phyloP scores from a whole-genome alignment of 2,113 vertebrate species.

The Poicephalus meyeri region DNA sequence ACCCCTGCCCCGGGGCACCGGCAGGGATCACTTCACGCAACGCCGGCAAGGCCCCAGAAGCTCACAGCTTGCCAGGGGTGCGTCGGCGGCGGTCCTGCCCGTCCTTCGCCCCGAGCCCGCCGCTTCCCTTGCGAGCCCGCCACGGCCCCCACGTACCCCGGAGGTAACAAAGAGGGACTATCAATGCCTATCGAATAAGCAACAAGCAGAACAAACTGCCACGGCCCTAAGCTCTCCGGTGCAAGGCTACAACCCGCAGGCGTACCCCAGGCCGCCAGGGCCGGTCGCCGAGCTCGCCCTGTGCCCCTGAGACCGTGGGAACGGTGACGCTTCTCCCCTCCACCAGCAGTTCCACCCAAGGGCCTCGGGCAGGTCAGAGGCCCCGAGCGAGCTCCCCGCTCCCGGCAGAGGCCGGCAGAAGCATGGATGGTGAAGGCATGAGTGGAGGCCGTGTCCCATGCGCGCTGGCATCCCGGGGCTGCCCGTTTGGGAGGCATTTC shows the following conservation, averaged over 20 bases:
- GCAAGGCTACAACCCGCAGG: neutral
- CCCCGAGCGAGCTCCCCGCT: fast-evolving
- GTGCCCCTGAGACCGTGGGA: neutral
- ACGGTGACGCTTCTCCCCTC: neutral
- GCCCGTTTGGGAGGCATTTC: neutral
- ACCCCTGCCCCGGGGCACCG: neutral
- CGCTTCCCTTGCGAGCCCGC: neutral
- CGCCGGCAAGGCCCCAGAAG: neutral
- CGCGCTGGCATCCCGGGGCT: neutral
- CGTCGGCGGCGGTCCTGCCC: neutral
- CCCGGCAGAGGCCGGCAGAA: neutral
- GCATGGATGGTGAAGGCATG: too few species aligned
- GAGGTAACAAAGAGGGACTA: neutral
- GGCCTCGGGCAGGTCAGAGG: neutral
- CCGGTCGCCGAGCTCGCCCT: too few species aligned
- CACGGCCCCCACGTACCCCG: neutral
- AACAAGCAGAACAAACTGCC: neutral
- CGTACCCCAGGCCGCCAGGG: neutral
- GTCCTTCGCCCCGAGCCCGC: neutral
- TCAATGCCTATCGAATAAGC: neutral
- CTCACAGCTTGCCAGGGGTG: neutral
- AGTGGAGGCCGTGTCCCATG: neutral
- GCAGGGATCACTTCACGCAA: neutral
- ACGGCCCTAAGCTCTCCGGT: neutral
- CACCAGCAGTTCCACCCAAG: neutral